These are phyloP conservation scores for Galaxea fascicularis DNA, from an alignment of 92 coral and sea anemone species.

Conservation along the genomic window DNA sequence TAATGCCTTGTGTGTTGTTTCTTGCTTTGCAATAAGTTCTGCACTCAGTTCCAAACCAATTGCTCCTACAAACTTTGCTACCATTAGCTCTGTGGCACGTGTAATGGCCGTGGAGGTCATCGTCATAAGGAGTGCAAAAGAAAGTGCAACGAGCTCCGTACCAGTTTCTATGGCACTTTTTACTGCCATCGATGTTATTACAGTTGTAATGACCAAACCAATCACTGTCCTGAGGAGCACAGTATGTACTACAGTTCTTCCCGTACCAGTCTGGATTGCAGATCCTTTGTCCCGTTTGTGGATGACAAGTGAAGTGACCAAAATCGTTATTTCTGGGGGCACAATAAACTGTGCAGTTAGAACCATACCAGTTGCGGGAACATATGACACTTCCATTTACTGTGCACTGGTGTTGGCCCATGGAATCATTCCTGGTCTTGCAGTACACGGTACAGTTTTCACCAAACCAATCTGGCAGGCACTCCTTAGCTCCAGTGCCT, in stretches of 20 bases:
- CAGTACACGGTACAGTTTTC: slow-evolving; percentile 76
- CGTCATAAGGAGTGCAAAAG: slow-evolving; percentile 44
- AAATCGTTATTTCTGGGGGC: slow-evolving; percentile 24
- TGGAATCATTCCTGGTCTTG: slow-evolving; percentile 43
- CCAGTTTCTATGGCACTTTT: slow-evolving; percentile 67
- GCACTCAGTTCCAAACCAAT: slow-evolving; percentile 82
- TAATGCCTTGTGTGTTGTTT: slow-evolving; percentile 53
- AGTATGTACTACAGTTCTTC: slow-evolving; percentile 61
- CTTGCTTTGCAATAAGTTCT: slow-evolving; percentile 54
- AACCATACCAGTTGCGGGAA: slow-evolving; percentile 79
- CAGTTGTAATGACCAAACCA: slow-evolving; percentile 70
- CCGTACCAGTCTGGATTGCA: slow-evolving; percentile 83
- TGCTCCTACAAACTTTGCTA: slow-evolving; percentile 50
- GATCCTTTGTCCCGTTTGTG: slow-evolving; percentile 58
- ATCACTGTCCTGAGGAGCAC: slow-evolving; percentile 43
- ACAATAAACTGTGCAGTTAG: slow-evolving; percentile 70
- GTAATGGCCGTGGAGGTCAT: slow-evolving; percentile 63
- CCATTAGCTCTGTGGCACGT: slow-evolving; percentile 57
- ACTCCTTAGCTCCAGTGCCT: slow-evolving; percentile 69
- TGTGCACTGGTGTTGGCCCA: slow-evolving; percentile 76
- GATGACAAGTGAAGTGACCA: slow-evolving; percentile 68
- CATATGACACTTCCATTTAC: slow-evolving; percentile 64
- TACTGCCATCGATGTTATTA: slow-evolving; percentile 48
- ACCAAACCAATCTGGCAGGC: slow-evolving; percentile 82
- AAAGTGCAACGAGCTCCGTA: slow-evolving; percentile 67